Evolutionary conservation across 2,797 vertebrate genomes (phyloP).

Genomic region (Ispidina picta): DNA sequence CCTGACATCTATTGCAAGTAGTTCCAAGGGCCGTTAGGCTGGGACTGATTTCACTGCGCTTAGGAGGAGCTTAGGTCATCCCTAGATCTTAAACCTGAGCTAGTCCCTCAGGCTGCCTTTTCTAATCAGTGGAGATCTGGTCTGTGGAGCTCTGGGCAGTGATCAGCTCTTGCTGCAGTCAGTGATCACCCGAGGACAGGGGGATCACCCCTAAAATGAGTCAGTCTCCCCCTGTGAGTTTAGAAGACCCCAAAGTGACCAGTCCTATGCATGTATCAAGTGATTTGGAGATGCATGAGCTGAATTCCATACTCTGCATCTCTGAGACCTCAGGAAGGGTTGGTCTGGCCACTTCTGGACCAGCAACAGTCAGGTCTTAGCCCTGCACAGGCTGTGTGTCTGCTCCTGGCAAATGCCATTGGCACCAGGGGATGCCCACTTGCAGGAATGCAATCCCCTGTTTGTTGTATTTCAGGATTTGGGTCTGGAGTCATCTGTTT

Average conservation of each 20-base stretch:
- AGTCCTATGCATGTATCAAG: fast-evolving
- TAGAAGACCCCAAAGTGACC: not conserved
- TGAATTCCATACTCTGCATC: not conserved
- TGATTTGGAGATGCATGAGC: not conserved
- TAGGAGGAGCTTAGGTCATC: not conserved
- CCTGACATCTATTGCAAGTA: not conserved
- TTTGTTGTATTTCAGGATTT: not conserved
- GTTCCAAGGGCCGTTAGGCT: not conserved
- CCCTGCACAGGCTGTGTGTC: not conserved
- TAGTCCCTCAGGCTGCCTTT: not conserved
- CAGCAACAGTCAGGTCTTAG: not conserved
- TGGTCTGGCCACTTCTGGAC: not conserved
- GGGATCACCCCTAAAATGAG: not conserved
- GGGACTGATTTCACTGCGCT: not conserved
- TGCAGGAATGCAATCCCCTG: not conserved
- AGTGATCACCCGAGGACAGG: not conserved
- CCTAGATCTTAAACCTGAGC: not conserved
- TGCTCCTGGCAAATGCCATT: fast-evolving
- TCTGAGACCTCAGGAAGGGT: not conserved
- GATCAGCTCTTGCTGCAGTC: not conserved
- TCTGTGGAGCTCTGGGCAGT: not conserved
- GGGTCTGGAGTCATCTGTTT: not conserved
- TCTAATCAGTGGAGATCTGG: not conserved
- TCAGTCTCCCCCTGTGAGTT: fast-evolving
- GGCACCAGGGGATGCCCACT: not conserved